A percentile compares a stretch with the other conserved stretches of the same genome.
phyloP scores from a whole-genome alignment of 2,113 vertebrate genomes.

The Glaucidium brasilianum region DNA sequence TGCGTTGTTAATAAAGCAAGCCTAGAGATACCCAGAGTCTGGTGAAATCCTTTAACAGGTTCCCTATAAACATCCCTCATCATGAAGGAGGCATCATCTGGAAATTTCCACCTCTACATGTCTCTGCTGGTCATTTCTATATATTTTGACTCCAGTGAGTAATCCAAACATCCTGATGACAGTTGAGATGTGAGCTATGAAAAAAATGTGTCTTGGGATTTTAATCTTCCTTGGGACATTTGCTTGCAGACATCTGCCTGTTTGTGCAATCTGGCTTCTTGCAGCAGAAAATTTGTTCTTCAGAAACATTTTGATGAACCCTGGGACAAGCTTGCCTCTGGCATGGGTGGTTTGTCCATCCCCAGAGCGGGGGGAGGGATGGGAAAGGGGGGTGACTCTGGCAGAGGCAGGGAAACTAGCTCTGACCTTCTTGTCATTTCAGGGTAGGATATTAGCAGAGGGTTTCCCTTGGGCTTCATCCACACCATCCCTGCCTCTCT shows the following conservation, averaged over 20 bases:
- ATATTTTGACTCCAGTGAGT: not conserved
- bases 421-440: not conserved
- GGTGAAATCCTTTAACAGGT: too few species aligned
- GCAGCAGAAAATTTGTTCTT: not conserved
- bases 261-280: slow-evolving; percentile 30
- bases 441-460: not conserved
- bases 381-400: slow-evolving; percentile 17
- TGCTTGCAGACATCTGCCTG: slow-evolving; percentile 40
- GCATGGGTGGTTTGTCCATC: not conserved
- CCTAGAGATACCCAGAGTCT: too few species aligned
- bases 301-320: slow-evolving; percentile 9
- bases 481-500: not conserved
- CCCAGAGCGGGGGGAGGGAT: slow-evolving; percentile 37
- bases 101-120: not conserved
- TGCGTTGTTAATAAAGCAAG: too few species aligned
- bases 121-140: not conserved
- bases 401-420: not conserved
- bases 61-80: not conserved
- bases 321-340: not conserved
- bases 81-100: not conserved
- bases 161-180: not conserved
- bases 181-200: not conserved
- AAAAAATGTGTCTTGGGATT: slow-evolving; percentile 30
- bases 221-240: slow-evolving; percentile 20
- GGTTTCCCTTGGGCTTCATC: slow-evolving; percentile 32